Evolutionary conservation across 2,113 vertebrate genomes (phyloP).

Genomic region (Rhinopomastus cyanomelas): DNA sequence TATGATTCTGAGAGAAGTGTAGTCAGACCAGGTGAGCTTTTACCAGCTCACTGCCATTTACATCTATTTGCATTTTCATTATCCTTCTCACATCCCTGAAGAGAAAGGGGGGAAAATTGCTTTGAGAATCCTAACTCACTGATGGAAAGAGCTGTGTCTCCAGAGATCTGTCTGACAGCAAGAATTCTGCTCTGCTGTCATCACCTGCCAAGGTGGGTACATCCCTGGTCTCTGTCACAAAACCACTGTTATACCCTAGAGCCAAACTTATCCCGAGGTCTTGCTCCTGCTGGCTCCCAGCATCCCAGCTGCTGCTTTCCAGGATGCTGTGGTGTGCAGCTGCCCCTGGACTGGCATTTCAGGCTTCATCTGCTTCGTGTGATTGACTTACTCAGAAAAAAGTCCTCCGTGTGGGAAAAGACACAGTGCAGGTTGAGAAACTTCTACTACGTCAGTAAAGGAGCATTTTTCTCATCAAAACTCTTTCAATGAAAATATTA

Average conservation of each 20-base stretch:
- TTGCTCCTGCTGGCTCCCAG: neutral
- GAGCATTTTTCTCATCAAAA: neutral
- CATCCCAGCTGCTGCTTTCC: neutral
- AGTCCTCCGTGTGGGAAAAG: neutral
- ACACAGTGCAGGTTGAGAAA: neutral
- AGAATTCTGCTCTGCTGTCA: neutral
- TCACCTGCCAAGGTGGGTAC: neutral
- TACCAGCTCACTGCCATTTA: neutral
- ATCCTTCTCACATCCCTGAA: neutral
- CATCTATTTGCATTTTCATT: neutral
- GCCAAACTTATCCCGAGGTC: neutral
- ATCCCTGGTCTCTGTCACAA: neutral
- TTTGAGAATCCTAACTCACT: neutral
- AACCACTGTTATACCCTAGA: neutral
- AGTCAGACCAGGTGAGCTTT: neutral
- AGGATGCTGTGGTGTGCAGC: neutral
- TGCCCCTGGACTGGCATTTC: neutral
- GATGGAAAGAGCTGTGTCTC: neutral
- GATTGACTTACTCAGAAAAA: neutral
- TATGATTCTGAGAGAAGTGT: neutral
- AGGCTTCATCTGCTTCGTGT: neutral
- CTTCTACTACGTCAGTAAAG: neutral
- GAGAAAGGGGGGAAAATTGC: neutral
- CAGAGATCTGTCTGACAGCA: neutral
- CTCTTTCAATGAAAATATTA: neutral